Conservation (phyloP, 2,113 vertebrate genomes). For the Gymnogyps californianus region DNA sequence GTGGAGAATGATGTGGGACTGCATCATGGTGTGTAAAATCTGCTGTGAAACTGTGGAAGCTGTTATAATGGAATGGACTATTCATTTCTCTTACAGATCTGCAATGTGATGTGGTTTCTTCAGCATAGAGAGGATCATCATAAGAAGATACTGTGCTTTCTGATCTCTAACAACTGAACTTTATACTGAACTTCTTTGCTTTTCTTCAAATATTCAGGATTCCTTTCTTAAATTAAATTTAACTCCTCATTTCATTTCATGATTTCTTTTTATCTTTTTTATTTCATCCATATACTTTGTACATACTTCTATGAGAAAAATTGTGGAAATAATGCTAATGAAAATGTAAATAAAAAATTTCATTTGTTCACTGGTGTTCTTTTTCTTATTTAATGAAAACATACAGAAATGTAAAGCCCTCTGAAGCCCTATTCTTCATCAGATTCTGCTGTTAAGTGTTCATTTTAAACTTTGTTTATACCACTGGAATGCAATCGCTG, state of each 20-base stretch:
- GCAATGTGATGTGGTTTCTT: not conserved
- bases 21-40: not conserved
- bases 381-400: not conserved
- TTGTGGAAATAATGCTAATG: not conserved
- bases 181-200: not conserved
- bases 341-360: not conserved
- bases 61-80: not conserved
- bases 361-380: not conserved
- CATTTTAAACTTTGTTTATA: not conserved
- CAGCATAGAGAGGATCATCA: not conserved
- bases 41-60: not conserved
- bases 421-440: not conserved
- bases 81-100: slow-evolving; percentile 41
- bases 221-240: not conserved
- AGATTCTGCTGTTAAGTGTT: not conserved
- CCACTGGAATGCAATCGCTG: not conserved
- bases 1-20: not conserved
- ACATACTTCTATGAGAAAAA: not conserved
- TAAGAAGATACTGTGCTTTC: not conserved
- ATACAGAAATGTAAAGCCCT: not conserved
- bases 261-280: not conserved
- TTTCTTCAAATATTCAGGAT: not conserved
- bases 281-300: not conserved
- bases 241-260: not conserved
- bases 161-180: not conserved